A percentile compares a stretch with the other conserved stretches of the same genome.
Evolutionary conservation across 2,113 vertebrate genomes (phyloP).

Genomic region (Hymenochirus boettgeri): DNA sequence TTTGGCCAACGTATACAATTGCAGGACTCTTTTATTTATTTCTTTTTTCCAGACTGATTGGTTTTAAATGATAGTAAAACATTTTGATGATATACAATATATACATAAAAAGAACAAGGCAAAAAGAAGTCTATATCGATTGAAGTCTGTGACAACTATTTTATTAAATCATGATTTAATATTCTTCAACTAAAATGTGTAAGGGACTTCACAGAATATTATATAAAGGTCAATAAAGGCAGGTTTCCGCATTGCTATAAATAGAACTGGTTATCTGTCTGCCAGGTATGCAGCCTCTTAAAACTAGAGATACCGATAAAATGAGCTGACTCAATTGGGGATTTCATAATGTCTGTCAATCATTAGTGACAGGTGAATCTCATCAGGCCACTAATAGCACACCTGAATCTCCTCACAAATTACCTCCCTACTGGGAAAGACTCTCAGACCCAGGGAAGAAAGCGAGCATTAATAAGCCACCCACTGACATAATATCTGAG

Average conservation of each 20-base stretch:
- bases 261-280: constrained; percentile 4
- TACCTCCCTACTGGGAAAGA: constrained; percentile 31
- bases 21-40: too few species aligned
- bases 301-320: constrained; percentile 18
- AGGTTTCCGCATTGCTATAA: constrained; percentile 5
- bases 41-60: too few species aligned
- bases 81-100: too few species aligned
- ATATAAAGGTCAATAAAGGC: neutral
- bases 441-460: constrained; percentile 25
- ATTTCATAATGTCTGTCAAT: constrained; percentile 39
- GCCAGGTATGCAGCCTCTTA: constrained; percentile 5
- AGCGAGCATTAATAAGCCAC: constrained; percentile 35
- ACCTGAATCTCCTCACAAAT: constrained; percentile 35
- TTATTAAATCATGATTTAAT: constrained; percentile 1
- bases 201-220: neutral
- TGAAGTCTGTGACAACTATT: too few species aligned
- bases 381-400: constrained; percentile 32
- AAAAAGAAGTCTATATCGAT: too few species aligned
- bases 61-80: too few species aligned
- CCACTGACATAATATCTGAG: constrained; percentile 32
- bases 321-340: constrained; percentile 23
- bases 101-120: too few species aligned
- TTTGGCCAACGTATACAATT: too few species aligned
- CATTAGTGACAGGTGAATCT: constrained; percentile 35
- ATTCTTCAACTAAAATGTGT: too few species aligned